phyloP scores from a whole-genome alignment of 2,888 invertebrate species.

The Exephanes ischioxanthus region DNA sequence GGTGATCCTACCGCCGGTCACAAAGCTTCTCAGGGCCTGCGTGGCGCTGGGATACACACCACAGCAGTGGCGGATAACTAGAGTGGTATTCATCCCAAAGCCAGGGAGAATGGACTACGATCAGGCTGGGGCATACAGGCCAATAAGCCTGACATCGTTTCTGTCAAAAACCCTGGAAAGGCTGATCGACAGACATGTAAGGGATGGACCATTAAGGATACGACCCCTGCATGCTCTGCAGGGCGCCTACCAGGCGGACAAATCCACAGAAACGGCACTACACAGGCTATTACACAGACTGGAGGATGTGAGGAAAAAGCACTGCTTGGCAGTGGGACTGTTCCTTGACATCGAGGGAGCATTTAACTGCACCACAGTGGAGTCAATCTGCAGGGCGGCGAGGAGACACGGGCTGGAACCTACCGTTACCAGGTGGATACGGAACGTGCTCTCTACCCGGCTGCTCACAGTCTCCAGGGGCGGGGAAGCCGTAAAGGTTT shows the following conservation, averaged over 20 bases:
- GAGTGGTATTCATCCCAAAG: constrained; percentile 67
- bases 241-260: constrained; percentile 68
- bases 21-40: constrained; percentile 41
- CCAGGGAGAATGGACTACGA: constrained; percentile 58
- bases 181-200: constrained; percentile 67
- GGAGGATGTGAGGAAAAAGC: constrained; percentile 18
- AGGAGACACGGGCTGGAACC: not conserved
- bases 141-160: constrained; percentile 71
- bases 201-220: constrained; percentile 36
- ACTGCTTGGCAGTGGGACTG: constrained; percentile 43
- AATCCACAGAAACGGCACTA: constrained; percentile 62
- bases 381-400: constrained; percentile 25
- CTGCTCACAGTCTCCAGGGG: not conserved
- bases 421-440: constrained; percentile 21
- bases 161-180: constrained; percentile 71
- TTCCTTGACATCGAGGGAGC: constrained; percentile 67
- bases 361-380: constrained; percentile 55
- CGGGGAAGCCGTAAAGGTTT: not conserved
- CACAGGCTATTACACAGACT: constrained; percentile 57
- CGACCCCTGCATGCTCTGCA: constrained; percentile 56
- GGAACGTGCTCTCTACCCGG: constrained; percentile 22
- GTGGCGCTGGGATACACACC: constrained; percentile 57
- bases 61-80: constrained; percentile 32
- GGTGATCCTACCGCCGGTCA: constrained; percentile 11
- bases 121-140: constrained; percentile 62